Percentiles rank a stretch among this genome's conserved stretches.
These are phyloP conservation scores for Aix galericulata DNA, from an alignment of 2,113 vertebrate species.

Conservation along the genomic window DNA sequence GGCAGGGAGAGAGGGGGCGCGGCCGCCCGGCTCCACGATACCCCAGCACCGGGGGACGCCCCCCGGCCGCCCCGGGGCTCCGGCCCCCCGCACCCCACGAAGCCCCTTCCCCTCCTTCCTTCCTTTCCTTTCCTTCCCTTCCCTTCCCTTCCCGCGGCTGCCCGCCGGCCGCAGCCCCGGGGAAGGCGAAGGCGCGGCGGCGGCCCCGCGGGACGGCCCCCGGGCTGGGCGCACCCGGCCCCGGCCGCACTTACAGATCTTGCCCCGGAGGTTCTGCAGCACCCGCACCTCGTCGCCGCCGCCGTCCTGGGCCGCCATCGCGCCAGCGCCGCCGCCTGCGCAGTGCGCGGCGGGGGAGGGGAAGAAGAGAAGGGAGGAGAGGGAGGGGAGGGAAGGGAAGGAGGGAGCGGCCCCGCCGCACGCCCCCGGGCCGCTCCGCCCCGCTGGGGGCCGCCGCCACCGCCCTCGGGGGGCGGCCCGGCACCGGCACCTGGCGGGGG, in stretches of 20 bases:
- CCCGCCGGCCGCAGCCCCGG: no score
- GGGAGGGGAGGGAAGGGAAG: background rate
- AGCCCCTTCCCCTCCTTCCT: no score
- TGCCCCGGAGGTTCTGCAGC: conserved; percentile 86
- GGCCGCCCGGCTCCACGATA: background rate
- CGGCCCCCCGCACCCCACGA: no score
- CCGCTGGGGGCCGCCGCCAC: background rate
- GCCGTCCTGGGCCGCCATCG: conserved; percentile 82
- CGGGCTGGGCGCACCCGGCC: background rate
- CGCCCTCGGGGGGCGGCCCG: background rate
- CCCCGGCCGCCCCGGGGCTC: background rate
- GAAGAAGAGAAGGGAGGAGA: background rate
- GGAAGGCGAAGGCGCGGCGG: background rate
- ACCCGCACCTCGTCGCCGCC: conserved; percentile 81
- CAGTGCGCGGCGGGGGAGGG: background rate
- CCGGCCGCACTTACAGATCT: conserved; percentile 84
- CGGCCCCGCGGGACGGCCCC: background rate
- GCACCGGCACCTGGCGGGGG: no score
- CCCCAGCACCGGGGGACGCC: background rate
- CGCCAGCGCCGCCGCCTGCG: conserved; percentile 13
- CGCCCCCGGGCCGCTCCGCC: background rate
- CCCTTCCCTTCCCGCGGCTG: no score
- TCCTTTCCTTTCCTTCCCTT: no score
- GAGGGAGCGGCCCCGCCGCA: background rate
- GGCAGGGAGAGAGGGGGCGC: background rate